A percentile compares a stretch with the other conserved stretches of the same genome.
Evolutionary conservation across 2,797 vertebrate genomes (phyloP).

Genomic region (Tadarida brasiliensis): DNA sequence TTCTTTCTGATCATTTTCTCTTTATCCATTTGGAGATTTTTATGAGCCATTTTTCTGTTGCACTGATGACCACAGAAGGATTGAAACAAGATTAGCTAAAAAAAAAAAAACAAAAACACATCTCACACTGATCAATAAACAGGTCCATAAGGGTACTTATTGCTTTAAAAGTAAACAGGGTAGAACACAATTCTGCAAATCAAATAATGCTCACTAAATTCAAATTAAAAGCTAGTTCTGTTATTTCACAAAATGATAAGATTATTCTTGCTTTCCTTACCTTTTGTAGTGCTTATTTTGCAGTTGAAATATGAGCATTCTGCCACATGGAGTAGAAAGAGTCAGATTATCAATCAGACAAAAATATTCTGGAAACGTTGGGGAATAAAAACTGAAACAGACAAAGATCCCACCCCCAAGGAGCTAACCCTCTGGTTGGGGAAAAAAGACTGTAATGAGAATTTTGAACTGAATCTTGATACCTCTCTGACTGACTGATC

Average conservation of each 20-base stretch:
- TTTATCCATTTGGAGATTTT: constrained; percentile 2
- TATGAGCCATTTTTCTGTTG: background rate
- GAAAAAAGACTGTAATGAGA: background rate
- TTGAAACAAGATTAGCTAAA: constrained; percentile 68
- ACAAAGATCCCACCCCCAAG: background rate
- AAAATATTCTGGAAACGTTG: background rate
- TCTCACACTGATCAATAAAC: constrained; percentile 65
- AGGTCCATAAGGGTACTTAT: constrained; percentile 9
- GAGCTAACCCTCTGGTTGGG: background rate
- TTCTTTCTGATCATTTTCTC: constrained; percentile 38
- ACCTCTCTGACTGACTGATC: background rate
- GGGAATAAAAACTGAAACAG: background rate
- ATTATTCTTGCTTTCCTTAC: background rate
- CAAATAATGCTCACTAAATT: background rate
- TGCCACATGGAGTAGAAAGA: background rate
- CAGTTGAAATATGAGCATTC: background rate
- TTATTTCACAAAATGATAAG: constrained; percentile 29
- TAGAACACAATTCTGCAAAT: background rate
- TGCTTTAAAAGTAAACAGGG: constrained; percentile 21
- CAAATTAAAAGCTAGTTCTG: constrained; percentile 16
- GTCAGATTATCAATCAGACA: background rate
- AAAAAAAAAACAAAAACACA: background rate
- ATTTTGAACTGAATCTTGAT: constrained; percentile 21
- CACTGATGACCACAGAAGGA: constrained; percentile 47
- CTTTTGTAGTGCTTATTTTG: constrained; percentile 36